Percentiles rank a stretch among this genome's conserved stretches.
Evolutionary conservation across 2,888 invertebrate genomes (phyloP).

Genomic region (Tineola bisselliella): DNA sequence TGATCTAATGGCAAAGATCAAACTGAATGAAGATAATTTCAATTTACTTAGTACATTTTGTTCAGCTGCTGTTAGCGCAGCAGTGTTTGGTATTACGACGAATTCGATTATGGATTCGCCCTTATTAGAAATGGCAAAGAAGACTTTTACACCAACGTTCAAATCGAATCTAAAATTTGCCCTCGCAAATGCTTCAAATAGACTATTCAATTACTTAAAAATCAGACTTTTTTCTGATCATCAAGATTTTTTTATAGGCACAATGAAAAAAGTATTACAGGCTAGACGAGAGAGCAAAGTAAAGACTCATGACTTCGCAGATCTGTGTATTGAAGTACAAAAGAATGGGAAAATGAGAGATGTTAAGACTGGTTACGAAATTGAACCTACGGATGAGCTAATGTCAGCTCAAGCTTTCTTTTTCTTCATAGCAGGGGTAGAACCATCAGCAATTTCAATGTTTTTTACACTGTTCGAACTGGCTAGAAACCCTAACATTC

Average conservation of each 20-base stretch:
- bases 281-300: constrained; percentile 23
- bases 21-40: constrained; percentile 22
- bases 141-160: constrained; percentile 24
- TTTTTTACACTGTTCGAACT: constrained; percentile 42
- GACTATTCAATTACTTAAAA: constrained; percentile 27
- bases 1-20: constrained; percentile 25
- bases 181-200: constrained; percentile 26
- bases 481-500: constrained; percentile 36
- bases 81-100: constrained; percentile 44
- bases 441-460: constrained; percentile 46
- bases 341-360: constrained; percentile 35
- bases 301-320: constrained; percentile 38
- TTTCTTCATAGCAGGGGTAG: constrained; percentile 54
- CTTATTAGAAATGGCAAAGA: constrained; percentile 34
- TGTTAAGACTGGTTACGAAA: constrained; percentile 27
- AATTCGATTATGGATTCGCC: constrained; percentile 37
- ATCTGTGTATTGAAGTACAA: constrained; percentile 39
- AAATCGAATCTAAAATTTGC: constrained; percentile 23
- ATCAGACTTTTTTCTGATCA: constrained; percentile 34
- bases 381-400: constrained; percentile 36
- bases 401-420: constrained; percentile 53
- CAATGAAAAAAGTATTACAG: constrained; percentile 35
- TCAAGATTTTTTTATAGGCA: constrained; percentile 38
- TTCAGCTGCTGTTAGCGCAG: constrained; percentile 34
- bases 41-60: constrained; percentile 28